Percentiles rank a stretch among this genome's conserved stretches.
Evolutionary conservation across 2,888 invertebrate genomes (phyloP).

Genomic region (Spisula solida): DNA sequence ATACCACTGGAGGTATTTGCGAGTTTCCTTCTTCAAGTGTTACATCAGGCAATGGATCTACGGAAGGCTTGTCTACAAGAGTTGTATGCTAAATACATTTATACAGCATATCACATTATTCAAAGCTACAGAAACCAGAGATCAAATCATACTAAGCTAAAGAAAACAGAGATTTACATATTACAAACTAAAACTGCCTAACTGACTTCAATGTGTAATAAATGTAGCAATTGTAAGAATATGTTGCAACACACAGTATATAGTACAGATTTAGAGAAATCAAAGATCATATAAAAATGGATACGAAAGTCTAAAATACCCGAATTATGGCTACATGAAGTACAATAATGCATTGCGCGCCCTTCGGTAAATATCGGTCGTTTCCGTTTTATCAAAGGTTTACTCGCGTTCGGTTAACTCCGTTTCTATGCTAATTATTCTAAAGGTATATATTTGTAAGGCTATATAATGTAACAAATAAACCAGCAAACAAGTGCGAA

Average conservation of each 20-base stretch:
- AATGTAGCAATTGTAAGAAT: background rate
- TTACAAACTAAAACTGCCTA: too few relatives aligned
- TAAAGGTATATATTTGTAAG: background rate
- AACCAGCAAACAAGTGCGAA: background rate
- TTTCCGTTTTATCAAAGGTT: too few relatives aligned
- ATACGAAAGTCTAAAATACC: too few relatives aligned
- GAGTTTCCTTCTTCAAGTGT: background rate
- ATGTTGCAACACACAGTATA: background rate
- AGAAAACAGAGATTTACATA: too few relatives aligned
- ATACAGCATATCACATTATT: background rate
- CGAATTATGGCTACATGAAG: too few relatives aligned
- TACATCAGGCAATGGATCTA: background rate
- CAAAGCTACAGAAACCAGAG: too few relatives aligned
- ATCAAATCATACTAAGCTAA: too few relatives aligned
- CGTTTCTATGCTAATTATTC: background rate
- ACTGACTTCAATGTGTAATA: background rate
- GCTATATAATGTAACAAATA: background rate
- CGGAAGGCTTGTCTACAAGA: background rate
- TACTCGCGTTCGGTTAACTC: too few relatives aligned
- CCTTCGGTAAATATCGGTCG: too few relatives aligned
- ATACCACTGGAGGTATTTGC: background rate
- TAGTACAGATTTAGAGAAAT: background rate
- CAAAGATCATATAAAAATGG: background rate
- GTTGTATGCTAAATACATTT: background rate
- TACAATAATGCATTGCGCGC: too few relatives aligned